Evolutionary conservation across 1,140 invertebrate genomes (phyloP).

Genomic region (Chironomus tepperi): DNA sequence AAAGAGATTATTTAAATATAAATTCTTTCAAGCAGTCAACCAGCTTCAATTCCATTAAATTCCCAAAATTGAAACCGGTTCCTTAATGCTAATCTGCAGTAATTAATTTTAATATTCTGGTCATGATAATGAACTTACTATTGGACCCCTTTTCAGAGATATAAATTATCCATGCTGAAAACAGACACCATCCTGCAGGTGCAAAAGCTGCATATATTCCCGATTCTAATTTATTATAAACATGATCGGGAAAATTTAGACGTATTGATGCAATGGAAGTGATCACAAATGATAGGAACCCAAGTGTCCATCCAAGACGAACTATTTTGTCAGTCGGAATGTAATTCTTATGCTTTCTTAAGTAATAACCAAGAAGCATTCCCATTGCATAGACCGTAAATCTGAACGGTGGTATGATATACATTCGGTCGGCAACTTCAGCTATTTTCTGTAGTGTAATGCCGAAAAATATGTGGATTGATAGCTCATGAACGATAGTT

Average conservation of each 20-base stretch:
- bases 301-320: constrained; percentile 46
- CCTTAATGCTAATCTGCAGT: no score
- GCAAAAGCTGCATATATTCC: constrained; percentile 61
- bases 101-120: no score
- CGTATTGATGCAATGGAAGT: constrained; percentile 53
- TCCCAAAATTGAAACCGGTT: no score
- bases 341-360: constrained; percentile 38
- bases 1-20: neutral
- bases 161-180: constrained; percentile 54
- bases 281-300: constrained; percentile 42
- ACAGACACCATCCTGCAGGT: constrained; percentile 60
- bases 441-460: neutral
- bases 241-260: constrained; percentile 56
- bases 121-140: constrained; percentile 32
- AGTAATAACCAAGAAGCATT: constrained; percentile 46
- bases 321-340: constrained; percentile 38
- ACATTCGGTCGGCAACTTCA: constrained; percentile 46
- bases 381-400: constrained; percentile 54
- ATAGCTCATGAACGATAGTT: constrained; percentile 53
- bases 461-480: constrained; percentile 62
- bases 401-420: constrained; percentile 50
- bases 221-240: constrained; percentile 53
- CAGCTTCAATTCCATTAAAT: neutral
- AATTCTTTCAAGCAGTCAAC: constrained; percentile 31
- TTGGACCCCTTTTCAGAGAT: constrained; percentile 44